These are phyloP conservation scores for Gambusia holbrooki DNA, from an alignment of 2,113 vertebrate genomes.

Conservation along the genomic window DNA sequence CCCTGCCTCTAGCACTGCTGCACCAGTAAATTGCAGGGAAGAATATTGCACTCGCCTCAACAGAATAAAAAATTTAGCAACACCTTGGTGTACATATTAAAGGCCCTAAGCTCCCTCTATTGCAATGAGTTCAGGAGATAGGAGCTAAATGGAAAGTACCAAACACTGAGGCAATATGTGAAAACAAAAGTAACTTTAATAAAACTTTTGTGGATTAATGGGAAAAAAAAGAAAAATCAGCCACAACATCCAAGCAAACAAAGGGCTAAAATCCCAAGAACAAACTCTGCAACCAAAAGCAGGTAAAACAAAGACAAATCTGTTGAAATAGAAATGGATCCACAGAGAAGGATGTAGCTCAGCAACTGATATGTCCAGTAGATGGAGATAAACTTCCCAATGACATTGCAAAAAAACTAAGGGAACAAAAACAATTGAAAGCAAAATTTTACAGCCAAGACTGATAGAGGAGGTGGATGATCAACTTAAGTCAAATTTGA, in stretches of 20 bases:
- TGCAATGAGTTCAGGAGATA: slow-evolving; percentile 3
- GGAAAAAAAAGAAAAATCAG: background rate
- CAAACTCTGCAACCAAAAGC: background rate
- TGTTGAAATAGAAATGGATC: background rate
- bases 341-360: background rate
- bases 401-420: no score
- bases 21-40: background rate
- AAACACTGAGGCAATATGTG: background rate
- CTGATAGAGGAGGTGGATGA: no score
- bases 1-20: background rate
- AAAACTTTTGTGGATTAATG: background rate
- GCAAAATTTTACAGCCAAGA: no score
- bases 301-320: background rate
- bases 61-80: slow-evolving; percentile 6
- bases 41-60: background rate
- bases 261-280: background rate
- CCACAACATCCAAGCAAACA: background rate
- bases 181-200: background rate
- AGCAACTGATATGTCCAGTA: background rate
- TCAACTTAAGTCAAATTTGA: no score
- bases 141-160: background rate
- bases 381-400: background rate
- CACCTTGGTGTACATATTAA: slow-evolving; percentile 1
- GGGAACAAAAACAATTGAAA: no score
- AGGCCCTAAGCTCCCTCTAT: background rate